Base-by-base conservation (phyloP, 2,797 vertebrate species). In the Nannoperca obscura region DNA sequence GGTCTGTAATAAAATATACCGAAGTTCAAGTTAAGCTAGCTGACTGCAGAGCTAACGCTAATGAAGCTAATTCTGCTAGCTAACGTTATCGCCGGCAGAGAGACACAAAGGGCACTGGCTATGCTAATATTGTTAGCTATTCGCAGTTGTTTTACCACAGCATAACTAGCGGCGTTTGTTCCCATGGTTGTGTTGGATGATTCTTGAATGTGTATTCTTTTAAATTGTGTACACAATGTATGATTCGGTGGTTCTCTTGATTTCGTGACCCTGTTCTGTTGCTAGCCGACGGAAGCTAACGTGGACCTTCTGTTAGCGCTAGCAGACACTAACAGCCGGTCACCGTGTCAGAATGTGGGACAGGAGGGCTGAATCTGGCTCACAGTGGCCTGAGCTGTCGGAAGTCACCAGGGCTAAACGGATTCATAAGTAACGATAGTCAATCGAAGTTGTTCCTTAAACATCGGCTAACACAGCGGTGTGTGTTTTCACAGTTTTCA, bases 1-100 rank as follows among this genome's bases (percentile, higher is more conserved):
- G 98, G 97, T 99, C 83, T 42, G 93, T 76, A 82, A 32, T 17
- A 14, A 61, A 61, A 73, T 38, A 69, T 10, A 46, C 42, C 68
- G 66, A 77, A 76, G 82, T 86, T 83, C 62, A 24, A 40, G 76
- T 54, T 36, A 67, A 38, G 79, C 77, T 76, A 77, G 27, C 60
- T 20, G 78, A 34, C 63, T 44, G 67, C 30, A 36, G 4, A 44
- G 89, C 86, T 86, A 87, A 68, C 20, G 69, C 85, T 76, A 86
- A 71, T 13, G 30, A 1, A 27, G 89, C 85, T 89, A 80, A 85
- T 60, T 44, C 66, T 9, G 47, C 66, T 72, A 70, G 74, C 85
- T 77, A 81, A 62, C 78, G 46, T 42, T 71, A n/a, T 47, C 22
- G n/a, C 67, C 53, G 72, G 78, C 24, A 71, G 63, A 58, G 65